phyloP scores from a whole-genome alignment of 2,888 invertebrate genomes.

The Mesorhabditis sp. region DNA sequence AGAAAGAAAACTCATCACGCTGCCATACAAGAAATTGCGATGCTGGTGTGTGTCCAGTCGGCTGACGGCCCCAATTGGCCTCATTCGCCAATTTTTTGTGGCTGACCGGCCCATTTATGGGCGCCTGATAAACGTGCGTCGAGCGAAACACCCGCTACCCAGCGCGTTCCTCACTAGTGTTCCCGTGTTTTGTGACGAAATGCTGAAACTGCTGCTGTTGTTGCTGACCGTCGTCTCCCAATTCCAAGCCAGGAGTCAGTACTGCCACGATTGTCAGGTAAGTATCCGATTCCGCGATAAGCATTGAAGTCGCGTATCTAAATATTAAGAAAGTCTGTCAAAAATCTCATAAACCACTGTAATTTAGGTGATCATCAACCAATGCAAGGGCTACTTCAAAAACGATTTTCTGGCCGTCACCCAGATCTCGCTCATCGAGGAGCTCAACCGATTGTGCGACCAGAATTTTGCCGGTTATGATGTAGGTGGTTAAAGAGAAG shows the following conservation, averaged over 20 bases:
- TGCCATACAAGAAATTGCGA: no score
- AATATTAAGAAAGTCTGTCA: background rate
- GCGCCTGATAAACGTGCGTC: no score
- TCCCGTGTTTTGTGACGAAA: no score
- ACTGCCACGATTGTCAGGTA: conserved; percentile 6
- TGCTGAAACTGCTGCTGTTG: no score
- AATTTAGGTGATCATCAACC: background rate
- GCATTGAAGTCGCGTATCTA: background rate
- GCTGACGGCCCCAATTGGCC: no score
- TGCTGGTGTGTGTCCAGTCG: no score
- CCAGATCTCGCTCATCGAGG: background rate
- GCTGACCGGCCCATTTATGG: no score
- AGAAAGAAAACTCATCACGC: no score
- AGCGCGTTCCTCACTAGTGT: no score
- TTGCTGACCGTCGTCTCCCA: no score
- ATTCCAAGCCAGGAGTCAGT: background rate
- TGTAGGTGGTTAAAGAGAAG: background rate
- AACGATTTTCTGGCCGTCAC: background rate
- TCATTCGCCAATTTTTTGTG: no score
- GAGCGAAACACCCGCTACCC: no score
- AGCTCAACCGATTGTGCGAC: background rate
- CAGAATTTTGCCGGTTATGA: conserved; percentile 5
- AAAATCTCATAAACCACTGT: background rate
- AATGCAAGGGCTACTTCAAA: conserved; percentile 4
- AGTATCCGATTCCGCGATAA: background rate